phyloP scores from a whole-genome alignment of 1,140 invertebrate genomes.

The Cydia amplana region DNA sequence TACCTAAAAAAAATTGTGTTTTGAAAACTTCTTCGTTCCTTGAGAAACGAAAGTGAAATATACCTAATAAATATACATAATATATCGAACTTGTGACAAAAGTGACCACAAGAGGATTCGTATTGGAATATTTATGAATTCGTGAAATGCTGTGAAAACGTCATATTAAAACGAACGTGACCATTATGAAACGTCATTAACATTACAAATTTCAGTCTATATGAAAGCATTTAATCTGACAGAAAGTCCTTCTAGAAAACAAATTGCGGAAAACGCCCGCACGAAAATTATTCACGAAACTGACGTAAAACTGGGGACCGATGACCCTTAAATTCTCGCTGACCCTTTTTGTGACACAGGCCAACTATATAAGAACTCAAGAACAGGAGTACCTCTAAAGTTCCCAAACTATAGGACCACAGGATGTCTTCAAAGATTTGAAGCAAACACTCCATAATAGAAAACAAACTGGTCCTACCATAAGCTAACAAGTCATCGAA shows the following conservation, averaged over 20 bases:
- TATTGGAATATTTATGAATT: not conserved
- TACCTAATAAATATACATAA: too few relatives aligned
- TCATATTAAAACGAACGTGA: not conserved
- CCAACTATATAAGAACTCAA: not conserved
- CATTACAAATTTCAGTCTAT: not conserved
- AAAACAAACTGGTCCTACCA: not conserved
- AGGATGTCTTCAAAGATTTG: not conserved
- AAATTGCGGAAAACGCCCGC: not conserved
- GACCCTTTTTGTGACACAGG: slow-evolving; percentile 3
- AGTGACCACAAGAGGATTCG: not conserved
- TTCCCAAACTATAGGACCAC: not conserved
- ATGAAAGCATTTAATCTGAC: not conserved
- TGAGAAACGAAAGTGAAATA: not conserved
- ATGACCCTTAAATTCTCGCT: not conserved
- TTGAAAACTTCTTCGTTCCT: not conserved
- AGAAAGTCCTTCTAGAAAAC: not conserved
- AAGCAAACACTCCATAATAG: not conserved
- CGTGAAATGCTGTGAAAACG: not conserved
- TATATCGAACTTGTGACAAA: not conserved
- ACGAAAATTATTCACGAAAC: not conserved
- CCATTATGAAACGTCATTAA: not conserved
- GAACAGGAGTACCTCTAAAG: not conserved
- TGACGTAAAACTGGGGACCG: not conserved
- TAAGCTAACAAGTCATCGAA: too few relatives aligned
- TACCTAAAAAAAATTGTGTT: not conserved